Base-by-base conservation (phyloP, 1,140 invertebrate species). In the Drosophila auraria region DNA sequence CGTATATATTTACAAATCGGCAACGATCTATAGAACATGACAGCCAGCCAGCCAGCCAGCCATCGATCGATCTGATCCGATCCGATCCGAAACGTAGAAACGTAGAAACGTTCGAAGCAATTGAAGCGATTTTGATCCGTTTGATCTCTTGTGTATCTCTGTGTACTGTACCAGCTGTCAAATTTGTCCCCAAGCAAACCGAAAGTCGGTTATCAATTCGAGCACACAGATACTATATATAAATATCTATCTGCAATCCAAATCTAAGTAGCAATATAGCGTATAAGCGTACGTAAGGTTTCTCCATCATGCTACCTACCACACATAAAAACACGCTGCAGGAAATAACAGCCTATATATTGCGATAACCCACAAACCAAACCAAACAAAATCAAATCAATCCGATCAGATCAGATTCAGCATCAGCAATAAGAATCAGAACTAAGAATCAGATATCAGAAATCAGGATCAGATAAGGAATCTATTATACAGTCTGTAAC, bases 271-370 rank as follows among this genome's bases (percentile, higher is more conserved):
- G 82, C 78, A 70, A 74, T 40, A 40, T 56, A 73, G 69, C 68
- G 59, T 66, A 62, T 82, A 77, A 72, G 65, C 42, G 63, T 75
- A 51, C 75, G 45, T 78, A 76, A 76, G 82, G 74, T 82, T 82
- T 82, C 70, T 86, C 75, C 79, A 81, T 80, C 77, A 75, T 79
- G 84, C 82, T 70, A 83, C 64, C 78, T 70, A 83, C 65, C 62
- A 83, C 81, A 78, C 70, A 84, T 70, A 83, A 66, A 36, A 59
- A 89, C 78, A 86, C 80, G 86, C 79, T 75, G 70, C 78, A 82
- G 86, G 82, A 89, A 36, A 45, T 69, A 83, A 65, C 80, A 75
- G 78, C 74, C 54, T 57, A 36, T 38, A 70, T 86, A 73, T 83
- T 82, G 82, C 77, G 69, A 86, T 83, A 83, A 78, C 80, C 64